phyloP scores from a whole-genome alignment of 1,140 invertebrate species.

The Musca domestica region DNA sequence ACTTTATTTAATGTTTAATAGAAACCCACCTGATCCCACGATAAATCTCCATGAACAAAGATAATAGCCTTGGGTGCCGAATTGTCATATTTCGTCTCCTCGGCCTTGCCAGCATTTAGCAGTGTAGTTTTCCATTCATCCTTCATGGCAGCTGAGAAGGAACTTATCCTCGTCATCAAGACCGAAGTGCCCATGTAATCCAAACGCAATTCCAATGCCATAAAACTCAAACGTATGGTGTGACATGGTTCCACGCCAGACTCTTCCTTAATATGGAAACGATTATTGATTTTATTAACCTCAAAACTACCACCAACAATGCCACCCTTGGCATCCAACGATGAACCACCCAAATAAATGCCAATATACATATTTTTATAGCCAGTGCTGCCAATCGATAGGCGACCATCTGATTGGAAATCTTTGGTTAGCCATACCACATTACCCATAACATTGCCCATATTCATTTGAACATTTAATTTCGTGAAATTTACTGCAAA shows the following conservation, averaged over 20 bases:
- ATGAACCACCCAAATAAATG: conserved; percentile 83
- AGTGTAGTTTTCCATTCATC: conserved; percentile 76
- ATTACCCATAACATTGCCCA: conserved; percentile 98
- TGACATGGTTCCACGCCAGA: conserved; percentile 87
- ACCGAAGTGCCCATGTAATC: conserved; percentile 97
- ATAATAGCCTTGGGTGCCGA: conserved; percentile 66
- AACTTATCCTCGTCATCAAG: conserved; percentile 84
- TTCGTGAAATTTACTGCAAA: conserved; percentile 95
- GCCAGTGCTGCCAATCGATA: conserved; percentile 91
- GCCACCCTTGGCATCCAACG: conserved; percentile 90
- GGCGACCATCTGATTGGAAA: conserved; percentile 83
- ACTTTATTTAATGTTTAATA: no score
- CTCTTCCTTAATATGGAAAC: conserved; percentile 85
- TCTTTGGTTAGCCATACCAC: conserved; percentile 89
- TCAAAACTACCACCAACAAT: conserved; percentile 94
- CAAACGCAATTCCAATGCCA: conserved; percentile 81
- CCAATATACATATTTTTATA: conserved; percentile 92
- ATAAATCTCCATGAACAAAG: conserved; percentile 88
- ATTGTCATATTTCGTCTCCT: conserved; percentile 25
- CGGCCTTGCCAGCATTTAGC: conserved; percentile 7
- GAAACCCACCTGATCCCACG: conserved; percentile 77
- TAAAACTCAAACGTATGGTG: conserved; percentile 77
- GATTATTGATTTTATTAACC: conserved; percentile 84
- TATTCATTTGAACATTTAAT: conserved; percentile 96
- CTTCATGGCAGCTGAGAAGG: conserved; percentile 72